Evolutionary conservation across 1,140 invertebrate species (phyloP).

Genomic region (Drosophila auraria): DNA sequence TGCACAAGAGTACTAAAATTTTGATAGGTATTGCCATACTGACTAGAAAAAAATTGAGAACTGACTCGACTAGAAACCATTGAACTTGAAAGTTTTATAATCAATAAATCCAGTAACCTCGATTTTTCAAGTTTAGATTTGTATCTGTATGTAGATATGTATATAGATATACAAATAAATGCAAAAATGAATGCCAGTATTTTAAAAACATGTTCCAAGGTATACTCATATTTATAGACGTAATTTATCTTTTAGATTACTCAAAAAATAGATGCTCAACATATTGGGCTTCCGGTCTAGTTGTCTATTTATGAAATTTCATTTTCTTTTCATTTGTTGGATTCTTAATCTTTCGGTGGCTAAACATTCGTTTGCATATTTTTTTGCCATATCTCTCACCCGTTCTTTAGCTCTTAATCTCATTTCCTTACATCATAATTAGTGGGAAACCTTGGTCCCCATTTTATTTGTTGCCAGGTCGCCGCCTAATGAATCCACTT

Average conservation of each 20-base stretch:
- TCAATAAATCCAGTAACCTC: slow-evolving; percentile 1
- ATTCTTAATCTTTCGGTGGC: not conserved
- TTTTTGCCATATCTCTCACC: not conserved
- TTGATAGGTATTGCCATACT: not conserved
- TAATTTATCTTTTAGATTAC: slow-evolving; percentile 7
- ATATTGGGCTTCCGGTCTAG: slow-evolving; percentile 17
- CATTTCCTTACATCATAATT: slow-evolving; percentile 36
- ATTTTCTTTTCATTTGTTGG: not conserved
- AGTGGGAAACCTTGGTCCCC: slow-evolving; percentile 4
- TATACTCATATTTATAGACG: not conserved
- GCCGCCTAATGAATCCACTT: slow-evolving; percentile 24
- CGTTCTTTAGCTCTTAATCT: slow-evolving; percentile 13
- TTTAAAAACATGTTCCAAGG: not conserved
- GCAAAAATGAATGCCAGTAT: not conserved
- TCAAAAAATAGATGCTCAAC: not conserved
- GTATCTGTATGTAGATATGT: not conserved
- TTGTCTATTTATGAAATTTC: slow-evolving; percentile 9
- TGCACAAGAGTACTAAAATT: not conserved
- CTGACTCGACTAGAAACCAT: slow-evolving; percentile 15
- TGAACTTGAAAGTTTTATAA: slow-evolving; percentile 37
- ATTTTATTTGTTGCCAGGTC: slow-evolving; percentile 38
- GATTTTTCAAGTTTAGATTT: not conserved
- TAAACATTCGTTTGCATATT: not conserved
- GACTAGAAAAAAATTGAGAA: not conserved
- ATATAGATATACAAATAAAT: not conserved